Evolutionary conservation across 2,888 invertebrate species (phyloP).

Genomic region (Mythimna loreyi): DNA sequence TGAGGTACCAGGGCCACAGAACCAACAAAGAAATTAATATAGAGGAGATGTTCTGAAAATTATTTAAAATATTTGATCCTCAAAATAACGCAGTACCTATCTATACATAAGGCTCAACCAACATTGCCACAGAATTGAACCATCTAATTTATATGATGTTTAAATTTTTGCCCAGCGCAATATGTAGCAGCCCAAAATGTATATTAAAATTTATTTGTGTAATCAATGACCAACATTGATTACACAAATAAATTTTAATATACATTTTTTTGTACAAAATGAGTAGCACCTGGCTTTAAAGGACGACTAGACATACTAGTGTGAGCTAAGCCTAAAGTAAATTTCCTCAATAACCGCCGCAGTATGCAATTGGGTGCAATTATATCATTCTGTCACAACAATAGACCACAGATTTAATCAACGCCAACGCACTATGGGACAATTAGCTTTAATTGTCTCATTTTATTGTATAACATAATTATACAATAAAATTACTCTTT

Average conservation of each 20-base stretch:
- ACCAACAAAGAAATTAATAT: not conserved
- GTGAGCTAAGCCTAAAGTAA: not conserved
- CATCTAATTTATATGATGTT: no score
- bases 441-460: slow-evolving; percentile 25
- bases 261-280: no score
- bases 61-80: not conserved
- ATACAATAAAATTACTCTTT: slow-evolving; percentile 6
- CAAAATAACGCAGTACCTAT: slow-evolving; percentile 3
- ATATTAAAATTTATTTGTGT: no score
- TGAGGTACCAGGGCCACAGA: not conserved
- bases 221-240: no score
- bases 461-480: no score
- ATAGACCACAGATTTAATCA: slow-evolving; percentile 31
- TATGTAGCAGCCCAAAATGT: no score
- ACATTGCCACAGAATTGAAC: no score
- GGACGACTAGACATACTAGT: no score
- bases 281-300: no score
- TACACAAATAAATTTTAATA: no score
- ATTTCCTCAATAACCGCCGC: slow-evolving; percentile 1
- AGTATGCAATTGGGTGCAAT: slow-evolving; percentile 21
- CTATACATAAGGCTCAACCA: no score
- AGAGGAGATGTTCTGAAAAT: not conserved
- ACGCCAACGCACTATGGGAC: slow-evolving; percentile 2
- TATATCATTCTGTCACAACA: slow-evolving; percentile 37
- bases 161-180: no score